A percentile compares a stretch with the other conserved stretches of the same genome.
phyloP scores from a whole-genome alignment of 2,113 vertebrate species.

The Oxyura jamaicensis region DNA sequence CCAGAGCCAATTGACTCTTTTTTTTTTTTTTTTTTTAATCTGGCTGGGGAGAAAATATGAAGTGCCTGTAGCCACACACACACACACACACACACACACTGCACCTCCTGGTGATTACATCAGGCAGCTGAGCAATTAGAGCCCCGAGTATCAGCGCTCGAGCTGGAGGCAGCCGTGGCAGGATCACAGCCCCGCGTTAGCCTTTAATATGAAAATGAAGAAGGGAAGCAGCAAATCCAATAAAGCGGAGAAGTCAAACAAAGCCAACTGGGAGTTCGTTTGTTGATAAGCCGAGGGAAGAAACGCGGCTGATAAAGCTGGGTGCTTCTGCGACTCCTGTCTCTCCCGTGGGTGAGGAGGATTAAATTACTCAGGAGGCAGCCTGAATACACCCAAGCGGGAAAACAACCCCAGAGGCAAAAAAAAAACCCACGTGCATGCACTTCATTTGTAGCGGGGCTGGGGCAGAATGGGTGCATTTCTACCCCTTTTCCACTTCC shows the following conservation, averaged over 20 bases:
- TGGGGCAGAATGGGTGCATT: not conserved
- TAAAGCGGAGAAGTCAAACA: conserved; percentile 45
- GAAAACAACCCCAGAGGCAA: not conserved
- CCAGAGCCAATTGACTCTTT: conserved; percentile 38
- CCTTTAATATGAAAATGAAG: conserved; percentile 66
- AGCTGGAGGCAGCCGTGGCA: conserved; percentile 35
- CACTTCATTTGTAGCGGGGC: not conserved
- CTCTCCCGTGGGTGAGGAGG: not conserved
- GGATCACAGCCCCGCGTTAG: conserved; percentile 27
- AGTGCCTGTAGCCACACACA: conserved; percentile 21
- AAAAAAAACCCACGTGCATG: not conserved
- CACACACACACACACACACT: not conserved
- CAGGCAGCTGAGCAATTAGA: conserved; percentile 58
- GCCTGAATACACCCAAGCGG: not conserved
- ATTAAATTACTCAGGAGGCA: not conserved
- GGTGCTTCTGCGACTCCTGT: not conserved
- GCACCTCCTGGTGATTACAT: conserved; percentile 21
- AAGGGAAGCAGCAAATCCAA: conserved; percentile 46
- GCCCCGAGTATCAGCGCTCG: not conserved
- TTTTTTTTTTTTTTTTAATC: not conserved
- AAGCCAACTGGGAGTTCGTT: conserved; percentile 17
- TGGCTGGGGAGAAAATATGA: conserved; percentile 36
- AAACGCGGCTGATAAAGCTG: not conserved
- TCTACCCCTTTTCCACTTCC: not conserved
- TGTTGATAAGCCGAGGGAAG: conserved; percentile 7